phyloP scores from a whole-genome alignment of 2,888 invertebrate genomes.

The Melangyna quadrimaculata region DNA sequence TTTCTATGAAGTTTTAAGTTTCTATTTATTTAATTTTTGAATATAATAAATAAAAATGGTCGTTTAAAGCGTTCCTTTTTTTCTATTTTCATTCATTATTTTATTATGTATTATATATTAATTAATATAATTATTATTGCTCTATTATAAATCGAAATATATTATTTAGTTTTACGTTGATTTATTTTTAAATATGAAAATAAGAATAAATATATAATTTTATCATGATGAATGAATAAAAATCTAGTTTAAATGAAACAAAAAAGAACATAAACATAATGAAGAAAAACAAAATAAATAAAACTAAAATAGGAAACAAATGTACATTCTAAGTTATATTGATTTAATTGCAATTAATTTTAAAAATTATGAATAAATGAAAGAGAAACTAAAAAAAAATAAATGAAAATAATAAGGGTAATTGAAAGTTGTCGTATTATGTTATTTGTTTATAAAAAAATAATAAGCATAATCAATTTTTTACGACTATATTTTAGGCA shows the following conservation, averaged over 20 bases:
- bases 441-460: background rate
- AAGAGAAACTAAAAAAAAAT: slow-evolving; percentile 35
- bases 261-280: slow-evolving; percentile 25
- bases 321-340: slow-evolving; percentile 65
- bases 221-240: slow-evolving; percentile 57
- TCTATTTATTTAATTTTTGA: slow-evolving; percentile 43
- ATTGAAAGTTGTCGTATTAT: background rate
- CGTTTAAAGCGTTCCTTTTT: slow-evolving; percentile 13
- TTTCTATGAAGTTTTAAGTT: slow-evolving; percentile 36
- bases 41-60: background rate
- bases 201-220: slow-evolving; percentile 59
- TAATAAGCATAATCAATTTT: background rate
- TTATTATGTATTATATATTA: slow-evolving; percentile 53
- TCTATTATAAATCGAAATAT: slow-evolving; percentile 47
- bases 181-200: slow-evolving; percentile 37
- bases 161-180: slow-evolving; percentile 65
- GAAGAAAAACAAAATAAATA: slow-evolving; percentile 7
- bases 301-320: slow-evolving; percentile 60
- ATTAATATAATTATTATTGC: slow-evolving; percentile 48
- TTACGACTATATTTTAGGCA: too few species aligned
- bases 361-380: slow-evolving; percentile 38
- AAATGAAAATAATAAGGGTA: slow-evolving; percentile 43
- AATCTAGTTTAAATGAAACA: slow-evolving; percentile 62
- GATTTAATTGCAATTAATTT: slow-evolving; percentile 56
- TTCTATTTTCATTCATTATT: slow-evolving; percentile 48